These are phyloP conservation scores for Drosophila putrida DNA, from an alignment of 2,888 invertebrate genomes.

Conservation along the genomic window DNA sequence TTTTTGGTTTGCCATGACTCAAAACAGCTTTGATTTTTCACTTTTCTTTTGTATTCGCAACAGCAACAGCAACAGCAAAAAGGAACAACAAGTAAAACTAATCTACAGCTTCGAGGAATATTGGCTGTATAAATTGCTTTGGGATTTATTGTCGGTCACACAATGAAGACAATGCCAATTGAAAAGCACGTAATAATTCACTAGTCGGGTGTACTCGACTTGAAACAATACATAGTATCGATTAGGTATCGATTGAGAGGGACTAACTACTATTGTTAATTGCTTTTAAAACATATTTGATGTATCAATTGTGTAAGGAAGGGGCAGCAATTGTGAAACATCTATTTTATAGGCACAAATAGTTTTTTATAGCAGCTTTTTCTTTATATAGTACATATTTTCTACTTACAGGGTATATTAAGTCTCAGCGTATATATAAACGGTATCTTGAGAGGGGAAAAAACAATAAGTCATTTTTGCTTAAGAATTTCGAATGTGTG, in stretches of 20 bases:
- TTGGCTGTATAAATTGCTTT: constrained; percentile 67
- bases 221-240: background rate
- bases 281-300: background rate
- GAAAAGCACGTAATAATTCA: constrained; percentile 46
- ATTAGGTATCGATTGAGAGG: too few relatives aligned
- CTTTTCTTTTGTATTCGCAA: constrained; percentile 54
- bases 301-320: too few relatives aligned
- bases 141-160: constrained; percentile 60
- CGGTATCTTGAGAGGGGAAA: background rate
- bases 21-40: constrained; percentile 69
- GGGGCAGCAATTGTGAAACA: too few relatives aligned
- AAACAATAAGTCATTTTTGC: constrained; percentile 10
- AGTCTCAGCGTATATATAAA: background rate
- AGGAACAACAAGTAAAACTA: constrained; percentile 46
- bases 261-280: too few relatives aligned
- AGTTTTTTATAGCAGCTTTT: too few relatives aligned
- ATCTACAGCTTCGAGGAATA: constrained; percentile 59
- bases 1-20: constrained; percentile 42
- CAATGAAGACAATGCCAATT: constrained; percentile 55
- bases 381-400: too few relatives aligned
- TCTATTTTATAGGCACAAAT: too few relatives aligned
- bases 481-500: constrained; percentile 1
- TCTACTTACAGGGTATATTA: constrained; percentile 1
- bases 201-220: background rate
- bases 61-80: constrained; percentile 10